Conservation (phyloP, 2,888 invertebrate genomes). For the Sepioteuthis lessoniana region DNA sequence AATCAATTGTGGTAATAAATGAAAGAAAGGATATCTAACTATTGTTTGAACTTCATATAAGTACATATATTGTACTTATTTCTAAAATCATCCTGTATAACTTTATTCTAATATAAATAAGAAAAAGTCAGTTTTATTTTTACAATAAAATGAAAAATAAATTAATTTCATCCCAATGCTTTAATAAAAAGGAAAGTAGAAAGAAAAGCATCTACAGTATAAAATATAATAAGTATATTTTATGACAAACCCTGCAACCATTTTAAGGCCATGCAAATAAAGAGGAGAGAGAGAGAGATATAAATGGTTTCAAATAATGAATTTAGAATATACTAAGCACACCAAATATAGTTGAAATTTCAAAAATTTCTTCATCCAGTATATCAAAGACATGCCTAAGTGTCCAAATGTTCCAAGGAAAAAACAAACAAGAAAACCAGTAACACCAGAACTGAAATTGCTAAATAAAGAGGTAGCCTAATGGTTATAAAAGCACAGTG, state of each 20-base stretch:
- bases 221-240: neutral
- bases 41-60: too few species aligned
- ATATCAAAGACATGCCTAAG: neutral
- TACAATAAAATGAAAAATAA: neutral
- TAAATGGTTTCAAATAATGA: neutral
- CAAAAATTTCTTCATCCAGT: neutral
- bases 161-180: neutral
- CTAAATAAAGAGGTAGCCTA: too few species aligned
- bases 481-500: too few species aligned
- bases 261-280: neutral
- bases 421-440: neutral
- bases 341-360: neutral
- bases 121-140: neutral
- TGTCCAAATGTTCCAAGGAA: neutral
- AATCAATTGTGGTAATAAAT: too few species aligned
- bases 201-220: neutral
- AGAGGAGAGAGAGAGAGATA: neutral
- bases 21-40: too few species aligned
- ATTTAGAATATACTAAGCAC: neutral
- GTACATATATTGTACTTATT: too few species aligned
- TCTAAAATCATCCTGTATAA: too few species aligned
- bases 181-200: neutral
- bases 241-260: neutral
- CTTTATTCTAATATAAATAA: too few species aligned
- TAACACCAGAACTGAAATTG: neutral